A percentile compares a stretch with the other conserved stretches of the same genome.
phyloP scores from a whole-genome alignment of 2,113 vertebrate species.

The Rhinichthys klamathensis region DNA sequence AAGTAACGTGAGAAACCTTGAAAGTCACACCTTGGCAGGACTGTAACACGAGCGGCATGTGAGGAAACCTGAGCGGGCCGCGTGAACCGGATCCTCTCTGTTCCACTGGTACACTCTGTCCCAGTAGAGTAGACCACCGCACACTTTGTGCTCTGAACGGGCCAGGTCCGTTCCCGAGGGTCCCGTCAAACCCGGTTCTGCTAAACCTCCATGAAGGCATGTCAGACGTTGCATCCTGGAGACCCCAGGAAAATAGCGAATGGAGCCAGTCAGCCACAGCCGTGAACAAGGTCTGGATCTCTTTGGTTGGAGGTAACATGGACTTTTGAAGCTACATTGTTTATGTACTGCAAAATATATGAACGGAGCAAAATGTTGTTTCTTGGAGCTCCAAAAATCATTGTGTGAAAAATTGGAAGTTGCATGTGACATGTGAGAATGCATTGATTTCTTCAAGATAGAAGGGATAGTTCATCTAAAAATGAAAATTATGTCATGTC shows the following conservation, averaged over 20 bases:
- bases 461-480: not conserved
- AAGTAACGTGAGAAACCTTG: constrained; percentile 51
- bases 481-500: too few relatives aligned
- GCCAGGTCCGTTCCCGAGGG: not conserved
- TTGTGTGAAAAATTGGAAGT: not conserved
- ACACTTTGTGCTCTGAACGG: not conserved
- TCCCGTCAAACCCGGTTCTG: constrained; percentile 11
- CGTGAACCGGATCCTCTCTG: constrained; percentile 43
- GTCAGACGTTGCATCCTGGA: constrained; percentile 64
- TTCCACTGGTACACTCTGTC: constrained; percentile 49
- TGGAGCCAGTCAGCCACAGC: constrained; percentile 47
- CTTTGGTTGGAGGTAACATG: constrained; percentile 65
- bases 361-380: not conserved
- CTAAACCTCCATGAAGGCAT: constrained; percentile 62
- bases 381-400: not conserved
- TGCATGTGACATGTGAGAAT: not conserved
- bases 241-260: constrained; percentile 57
- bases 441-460: not conserved
- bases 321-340: not conserved
- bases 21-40: constrained; percentile 60
- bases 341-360: not conserved
- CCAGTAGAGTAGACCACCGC: constrained; percentile 28
- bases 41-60: constrained; percentile 48
- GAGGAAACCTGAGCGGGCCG: constrained; percentile 60
- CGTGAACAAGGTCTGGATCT: constrained; percentile 64